phyloP scores from a whole-genome alignment of 2,797 vertebrate species.

The Myotis findleyi region DNA sequence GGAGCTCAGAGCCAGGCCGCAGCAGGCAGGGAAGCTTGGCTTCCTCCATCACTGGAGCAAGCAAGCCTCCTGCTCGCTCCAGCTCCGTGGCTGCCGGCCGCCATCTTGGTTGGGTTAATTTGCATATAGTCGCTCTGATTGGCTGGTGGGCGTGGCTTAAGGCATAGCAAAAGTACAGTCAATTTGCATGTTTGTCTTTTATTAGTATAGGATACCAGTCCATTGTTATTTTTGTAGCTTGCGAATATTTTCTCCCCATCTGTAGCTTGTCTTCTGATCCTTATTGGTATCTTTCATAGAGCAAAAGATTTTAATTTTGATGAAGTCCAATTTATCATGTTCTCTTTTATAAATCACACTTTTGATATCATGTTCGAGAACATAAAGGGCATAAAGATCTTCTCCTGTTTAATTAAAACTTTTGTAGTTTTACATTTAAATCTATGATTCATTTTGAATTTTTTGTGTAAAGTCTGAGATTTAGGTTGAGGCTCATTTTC shows the following conservation, averaged over 20 bases:
- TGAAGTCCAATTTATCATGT: neutral
- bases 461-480: neutral
- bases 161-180: no score
- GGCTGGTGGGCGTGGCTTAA: no score
- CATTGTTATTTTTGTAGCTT: neutral
- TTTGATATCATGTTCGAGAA: slow-evolving; percentile 28
- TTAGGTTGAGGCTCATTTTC: neutral
- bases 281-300: neutral
- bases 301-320: slow-evolving; percentile 12
- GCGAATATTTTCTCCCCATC: neutral
- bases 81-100: no score
- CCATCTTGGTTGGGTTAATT: no score
- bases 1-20: no score
- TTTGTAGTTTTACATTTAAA: slow-evolving; percentile 5
- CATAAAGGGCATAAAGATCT: neutral
- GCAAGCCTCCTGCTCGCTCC: no score
- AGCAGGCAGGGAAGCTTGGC: no score
- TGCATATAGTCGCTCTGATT: no score
- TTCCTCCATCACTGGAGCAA: no score
- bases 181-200: no score
- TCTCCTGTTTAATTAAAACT: neutral
- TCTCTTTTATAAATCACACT: neutral
- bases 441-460: slow-evolving; percentile 26
- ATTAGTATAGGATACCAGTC: neutral
- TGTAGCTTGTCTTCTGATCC: neutral